A percentile compares a stretch with the other conserved stretches of the same genome.
Conservation (phyloP, 2,888 invertebrate species). For the Altica lythri region DNA sequence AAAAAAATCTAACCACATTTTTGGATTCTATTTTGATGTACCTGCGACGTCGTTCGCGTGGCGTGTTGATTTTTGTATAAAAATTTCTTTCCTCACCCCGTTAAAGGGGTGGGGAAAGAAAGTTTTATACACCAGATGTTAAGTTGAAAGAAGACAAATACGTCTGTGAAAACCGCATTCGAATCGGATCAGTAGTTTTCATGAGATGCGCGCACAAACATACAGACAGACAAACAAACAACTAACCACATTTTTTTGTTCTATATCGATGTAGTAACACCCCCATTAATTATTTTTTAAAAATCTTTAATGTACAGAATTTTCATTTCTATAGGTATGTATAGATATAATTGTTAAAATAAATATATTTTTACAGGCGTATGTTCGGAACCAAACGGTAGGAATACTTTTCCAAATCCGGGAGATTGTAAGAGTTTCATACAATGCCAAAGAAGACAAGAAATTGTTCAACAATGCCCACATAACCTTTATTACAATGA, state of each 20-base stretch:
- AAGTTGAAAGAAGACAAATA: too few relatives aligned
- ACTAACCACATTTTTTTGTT: not conserved
- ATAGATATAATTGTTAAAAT: not conserved
- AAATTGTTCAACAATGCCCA: slow-evolving; percentile 4
- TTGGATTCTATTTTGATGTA: too few relatives aligned
- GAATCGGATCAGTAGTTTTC: too few relatives aligned
- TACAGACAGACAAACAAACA: too few relatives aligned
- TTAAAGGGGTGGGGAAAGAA: too few relatives aligned
- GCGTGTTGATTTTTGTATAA: too few relatives aligned
- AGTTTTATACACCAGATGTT: too few relatives aligned
- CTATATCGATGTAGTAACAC: not conserved
- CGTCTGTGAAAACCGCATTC: too few relatives aligned
- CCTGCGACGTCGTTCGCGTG: too few relatives aligned
- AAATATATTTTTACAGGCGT: not conserved
- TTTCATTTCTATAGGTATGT: not conserved
- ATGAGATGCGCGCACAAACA: too few relatives aligned
- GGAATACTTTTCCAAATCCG: not conserved
- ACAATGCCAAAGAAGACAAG: not conserved
- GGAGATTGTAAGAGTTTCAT: slow-evolving; percentile 13
- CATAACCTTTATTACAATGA: slow-evolving; percentile 1
- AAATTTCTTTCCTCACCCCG: too few relatives aligned
- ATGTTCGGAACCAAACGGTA: not conserved
- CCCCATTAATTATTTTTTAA: not conserved
- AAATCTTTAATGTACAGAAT: not conserved
- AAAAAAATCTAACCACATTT: too few relatives aligned